These are phyloP conservation scores for Stegophylla sp. DNA, from an alignment of 2,888 invertebrate species.

Conservation along the genomic window DNA sequence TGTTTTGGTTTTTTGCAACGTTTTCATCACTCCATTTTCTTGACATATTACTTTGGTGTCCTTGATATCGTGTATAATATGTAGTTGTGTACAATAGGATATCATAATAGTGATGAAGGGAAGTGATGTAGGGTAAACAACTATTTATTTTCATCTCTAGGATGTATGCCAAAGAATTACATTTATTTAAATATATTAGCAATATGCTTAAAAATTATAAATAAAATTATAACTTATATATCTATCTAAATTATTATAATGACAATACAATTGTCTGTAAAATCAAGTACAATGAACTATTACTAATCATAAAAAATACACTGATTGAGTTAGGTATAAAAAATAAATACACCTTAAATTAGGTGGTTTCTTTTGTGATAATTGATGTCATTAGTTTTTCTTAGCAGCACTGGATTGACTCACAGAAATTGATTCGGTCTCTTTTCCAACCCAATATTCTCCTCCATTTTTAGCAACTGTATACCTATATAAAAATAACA, in stretches of 20 bases:
- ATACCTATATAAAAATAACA: slow-evolving; percentile 69
- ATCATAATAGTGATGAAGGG: too few relatives aligned
- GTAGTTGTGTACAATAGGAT: too few relatives aligned
- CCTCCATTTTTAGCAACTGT: slow-evolving; percentile 76
- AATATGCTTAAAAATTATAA: not conserved
- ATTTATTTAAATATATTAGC: not conserved
- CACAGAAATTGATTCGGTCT: slow-evolving; percentile 66
- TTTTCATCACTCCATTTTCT: too few relatives aligned
- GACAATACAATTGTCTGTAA: not conserved
- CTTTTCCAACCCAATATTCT: slow-evolving; percentile 75
- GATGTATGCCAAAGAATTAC: not conserved
- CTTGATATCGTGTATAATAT: too few relatives aligned
- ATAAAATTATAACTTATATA: not conserved
- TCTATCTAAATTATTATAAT: not conserved
- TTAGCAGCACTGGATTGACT: not conserved
- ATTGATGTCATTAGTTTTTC: not conserved
- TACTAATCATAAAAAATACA: slow-evolving; percentile 2
- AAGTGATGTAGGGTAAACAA: too few relatives aligned
- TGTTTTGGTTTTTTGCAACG: too few relatives aligned
- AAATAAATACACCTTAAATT: not conserved
- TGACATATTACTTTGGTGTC: too few relatives aligned
- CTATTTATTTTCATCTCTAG: not conserved
- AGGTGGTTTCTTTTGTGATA: not conserved
- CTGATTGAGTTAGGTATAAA: too few relatives aligned
- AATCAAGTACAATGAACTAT: slow-evolving; percentile 10